Base-by-base conservation (phyloP, 2,888 invertebrate species). In the Tachina lurida region DNA sequence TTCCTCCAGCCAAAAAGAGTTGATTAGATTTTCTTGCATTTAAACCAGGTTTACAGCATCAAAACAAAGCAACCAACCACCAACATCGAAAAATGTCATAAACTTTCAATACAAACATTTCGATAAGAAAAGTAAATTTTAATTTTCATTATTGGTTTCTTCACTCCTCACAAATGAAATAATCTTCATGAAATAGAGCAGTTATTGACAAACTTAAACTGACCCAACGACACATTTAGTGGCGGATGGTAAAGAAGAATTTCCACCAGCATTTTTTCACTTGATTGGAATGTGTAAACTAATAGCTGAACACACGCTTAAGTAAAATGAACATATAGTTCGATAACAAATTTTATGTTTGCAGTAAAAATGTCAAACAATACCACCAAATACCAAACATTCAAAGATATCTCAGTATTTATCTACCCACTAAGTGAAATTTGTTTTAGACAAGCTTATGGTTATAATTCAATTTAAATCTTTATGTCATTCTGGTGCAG, bases 31-130 rank as follows among this genome's bases (percentile, higher is more conserved):
- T 73, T 70, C 39, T 62, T 17, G 19, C 17, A 54, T 68, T 58
- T 58, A 60, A 71, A 17, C 49, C 39, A 41, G 31, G 19, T 10
- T 54, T 49, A 52, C 9, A 47, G 22, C 19, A 39, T 45, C 12
- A 41, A 60, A 39, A 31, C 31, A 31, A 31, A 31, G 31, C 31
- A 31, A 31, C 31, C 31, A 31, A 56, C 81, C 81, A 78, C 82
- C 78, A 82, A 56, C 85, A 74, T 60, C 65, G 80, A 67, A 58
- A 63, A 58, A 77, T 74, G 77, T 78, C 68, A 74, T 78, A 78
- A 70, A 82, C 70, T 65, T 74, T 82, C 63, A 78, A 65, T 70
- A 45, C 19, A 78, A 52, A 65, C 63, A 49, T 70, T 56, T 15
- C 68, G 82, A 85, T 85, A 78, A 85, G 47, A 60, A 73, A 78